Evolutionary conservation across 2,888 invertebrate genomes (phyloP), one percentile per base, ranked within the genome.

Genomic region (Drosophila setosimentum): DNA sequence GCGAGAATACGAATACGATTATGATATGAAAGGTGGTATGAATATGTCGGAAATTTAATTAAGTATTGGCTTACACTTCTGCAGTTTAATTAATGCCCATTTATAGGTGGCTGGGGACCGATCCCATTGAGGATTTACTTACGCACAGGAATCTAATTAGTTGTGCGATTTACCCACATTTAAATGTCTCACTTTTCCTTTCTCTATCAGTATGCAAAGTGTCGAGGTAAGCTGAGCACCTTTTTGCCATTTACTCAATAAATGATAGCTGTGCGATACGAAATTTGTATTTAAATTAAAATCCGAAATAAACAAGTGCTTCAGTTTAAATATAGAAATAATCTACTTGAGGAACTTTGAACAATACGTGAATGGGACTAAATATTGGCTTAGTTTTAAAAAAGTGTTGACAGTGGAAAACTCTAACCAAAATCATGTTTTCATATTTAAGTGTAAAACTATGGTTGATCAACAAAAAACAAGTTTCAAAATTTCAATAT

Each of bases 21-120:
- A 45, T 13, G 24, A 2, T 24, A 49, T 11, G 10, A 27, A 27
- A 18, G 18, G 24, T 16, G 18, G 49, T 18, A 2, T 24, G 24
- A 33, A 16, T 53, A 8, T 53, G 53, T 18, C 21, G 8, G 1
- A 29, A 8, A 40, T 40, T 57, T 55, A 53, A 48, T 66, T 76
- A 54, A 1, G 13, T 30, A 73, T 85, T 81, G 8, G 64, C 67
- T 76, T 81, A 73, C 83, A 75, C 76, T 64, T 77, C 73, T 80
- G 79, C 72, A 74, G 73, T 83, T 82, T 86, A 90, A 89, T 87
- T 80, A 85, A 78, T 76, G 74, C 33, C 27, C 58, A 16, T 57
- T 59, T 51, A 54, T 60, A 49, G 55, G 61, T 68, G 54, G 68
- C 63, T 42, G 37, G 37, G 30, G 21, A 40, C 58, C 32, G 37